phyloP scores from a whole-genome alignment of 1,140 invertebrate species.

The Ladona fulva region DNA sequence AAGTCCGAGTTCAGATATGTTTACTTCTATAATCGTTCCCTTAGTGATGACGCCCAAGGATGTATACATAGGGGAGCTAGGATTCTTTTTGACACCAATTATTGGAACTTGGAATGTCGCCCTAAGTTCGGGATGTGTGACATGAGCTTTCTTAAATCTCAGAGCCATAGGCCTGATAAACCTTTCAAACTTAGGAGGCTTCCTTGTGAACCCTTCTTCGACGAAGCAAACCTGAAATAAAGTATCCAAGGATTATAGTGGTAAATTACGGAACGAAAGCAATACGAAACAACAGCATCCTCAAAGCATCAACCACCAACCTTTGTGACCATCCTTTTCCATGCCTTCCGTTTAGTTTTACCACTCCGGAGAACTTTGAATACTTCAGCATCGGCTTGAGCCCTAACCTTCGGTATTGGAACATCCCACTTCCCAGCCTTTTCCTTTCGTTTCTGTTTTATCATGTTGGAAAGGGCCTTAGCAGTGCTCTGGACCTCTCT shows the following conservation, averaged over 20 bases:
- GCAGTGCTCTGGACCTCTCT: slow-evolving; percentile 88
- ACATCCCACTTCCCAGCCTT: slow-evolving; percentile 99
- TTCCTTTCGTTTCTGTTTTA: slow-evolving; percentile 99
- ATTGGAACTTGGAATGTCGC: slow-evolving; percentile 98
- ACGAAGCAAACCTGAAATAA: slow-evolving; percentile 61
- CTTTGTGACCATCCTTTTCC: slow-evolving; percentile 99
- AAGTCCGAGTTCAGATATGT: slow-evolving; percentile 96
- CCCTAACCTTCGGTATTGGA: slow-evolving; percentile 95
- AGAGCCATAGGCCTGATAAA: slow-evolving; percentile 98
- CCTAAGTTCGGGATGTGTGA: slow-evolving; percentile 98
- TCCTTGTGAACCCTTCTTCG: slow-evolving; percentile 95
- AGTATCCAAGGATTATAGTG: background rate
- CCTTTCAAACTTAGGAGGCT: slow-evolving; percentile 98
- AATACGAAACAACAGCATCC: background rate
- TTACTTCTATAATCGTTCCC: slow-evolving; percentile 94
- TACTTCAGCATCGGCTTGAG: slow-evolving; percentile 96
- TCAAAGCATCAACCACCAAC: slow-evolving; percentile 44
- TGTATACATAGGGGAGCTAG: slow-evolving; percentile 94
- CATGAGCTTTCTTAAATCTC: slow-evolving; percentile 93
- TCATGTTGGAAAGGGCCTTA: slow-evolving; percentile 97
- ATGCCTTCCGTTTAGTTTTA: slow-evolving; percentile 91
- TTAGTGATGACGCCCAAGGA: slow-evolving; percentile 97
- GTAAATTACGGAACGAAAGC: background rate
- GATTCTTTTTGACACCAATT: slow-evolving; percentile 99
- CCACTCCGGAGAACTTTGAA: slow-evolving; percentile 93